Base-by-base conservation (phyloP, 2,888 invertebrate species). In the Orthosia cruda region DNA sequence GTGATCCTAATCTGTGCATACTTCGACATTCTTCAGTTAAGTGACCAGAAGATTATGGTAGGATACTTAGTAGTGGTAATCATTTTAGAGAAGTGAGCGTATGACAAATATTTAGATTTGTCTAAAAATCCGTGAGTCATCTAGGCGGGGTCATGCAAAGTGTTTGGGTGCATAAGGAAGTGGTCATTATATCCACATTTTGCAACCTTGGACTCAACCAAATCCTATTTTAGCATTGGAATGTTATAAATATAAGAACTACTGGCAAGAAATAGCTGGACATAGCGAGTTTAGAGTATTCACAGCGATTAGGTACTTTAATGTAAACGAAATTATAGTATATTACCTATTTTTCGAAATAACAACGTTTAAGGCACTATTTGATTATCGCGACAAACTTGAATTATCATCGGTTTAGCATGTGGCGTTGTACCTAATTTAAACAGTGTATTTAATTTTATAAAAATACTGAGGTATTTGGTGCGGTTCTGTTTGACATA, bases 161-260 rank as follows among this genome's bases (percentile, higher is more conserved):
- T 80, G 59, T 80, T 78, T 68, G 61, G 72, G 73, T 84, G 84
- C 87, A 79, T 84, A 73, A 84, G 87, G 86, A 86, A 84, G 77
- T 88, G 84, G 80, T 80, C 74, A 78, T 80, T 74, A 67, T 20
- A 74, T 83, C 73, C 73, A 71, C 67, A 74, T 77, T 75, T 71
- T 47, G 20, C 54, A 71, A 67, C 84, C 75, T 81, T 86, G 81
- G n/a, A 50, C 55, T 73, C 59, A 16, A 47, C 32, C 7, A 74
- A 74, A 80, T 81, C 72, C 16, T 62, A 67, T 61, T 62, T 62
- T 54, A 57, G 32, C 58, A 58, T 45, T 59, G 67, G 72, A 71
- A 84, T 74, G 71, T 69, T 69, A 85, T 74, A 63, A 79, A 72
- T 59, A 50, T 59, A 12, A 69, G 52, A 80, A 58, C 66, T 68